phyloP scores from a whole-genome alignment of 2,888 invertebrate genomes.

The Malthinus seriepunctatus region DNA sequence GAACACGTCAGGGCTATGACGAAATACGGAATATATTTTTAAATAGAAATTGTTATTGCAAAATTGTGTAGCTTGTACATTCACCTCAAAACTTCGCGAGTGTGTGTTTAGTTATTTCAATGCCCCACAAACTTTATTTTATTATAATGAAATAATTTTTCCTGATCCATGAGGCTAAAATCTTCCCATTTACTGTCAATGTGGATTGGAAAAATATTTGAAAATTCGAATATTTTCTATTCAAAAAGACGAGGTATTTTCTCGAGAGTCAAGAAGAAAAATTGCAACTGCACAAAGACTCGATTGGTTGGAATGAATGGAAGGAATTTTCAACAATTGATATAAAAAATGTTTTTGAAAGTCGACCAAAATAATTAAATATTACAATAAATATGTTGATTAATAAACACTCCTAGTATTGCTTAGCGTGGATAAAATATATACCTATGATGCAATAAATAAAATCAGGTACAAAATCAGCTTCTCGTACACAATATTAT shows the following conservation, averaged over 20 bases:
- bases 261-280: too few species aligned
- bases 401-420: not conserved
- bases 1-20: conserved; percentile 32
- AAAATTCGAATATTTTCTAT: too few species aligned
- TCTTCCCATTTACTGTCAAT: too few species aligned
- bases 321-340: too few species aligned
- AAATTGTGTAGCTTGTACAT: conserved; percentile 39
- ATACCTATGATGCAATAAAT: conserved; percentile 2
- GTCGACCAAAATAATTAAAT: too few species aligned
- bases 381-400: too few species aligned
- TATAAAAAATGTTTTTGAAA: too few species aligned
- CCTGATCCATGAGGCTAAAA: too few species aligned
- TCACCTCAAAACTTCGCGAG: conserved; percentile 41
- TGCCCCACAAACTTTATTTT: conserved; percentile 7
- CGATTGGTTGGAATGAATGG: too few species aligned
- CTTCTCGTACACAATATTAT: not conserved
- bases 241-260: too few species aligned
- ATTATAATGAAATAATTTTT: conserved; percentile 13
- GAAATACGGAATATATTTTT: conserved; percentile 45
- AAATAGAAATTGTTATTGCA: conserved; percentile 50
- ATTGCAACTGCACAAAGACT: too few species aligned
- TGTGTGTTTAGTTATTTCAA: not conserved
- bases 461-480: not conserved
- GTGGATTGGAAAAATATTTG: too few species aligned
- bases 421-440: not conserved